phyloP scores from a whole-genome alignment of 2,113 vertebrate species.

The Leptosomus discolor region DNA sequence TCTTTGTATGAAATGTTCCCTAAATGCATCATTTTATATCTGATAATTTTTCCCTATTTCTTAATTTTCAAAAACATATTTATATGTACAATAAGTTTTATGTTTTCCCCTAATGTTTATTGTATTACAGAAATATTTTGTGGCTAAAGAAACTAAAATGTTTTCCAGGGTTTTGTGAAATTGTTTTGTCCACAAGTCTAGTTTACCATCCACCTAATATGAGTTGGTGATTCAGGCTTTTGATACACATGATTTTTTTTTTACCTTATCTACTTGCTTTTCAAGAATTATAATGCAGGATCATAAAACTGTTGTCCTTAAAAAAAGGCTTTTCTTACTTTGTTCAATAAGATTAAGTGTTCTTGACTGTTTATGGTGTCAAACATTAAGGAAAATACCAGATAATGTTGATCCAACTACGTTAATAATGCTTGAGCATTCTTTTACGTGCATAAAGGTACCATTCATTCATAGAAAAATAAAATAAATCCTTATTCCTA shows the following conservation, averaged over 20 bases:
- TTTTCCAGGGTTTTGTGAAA: background rate
- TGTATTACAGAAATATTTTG: background rate
- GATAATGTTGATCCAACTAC: background rate
- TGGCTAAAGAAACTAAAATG: background rate
- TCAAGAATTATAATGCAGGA: background rate
- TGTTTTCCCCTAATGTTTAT: background rate
- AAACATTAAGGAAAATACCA: background rate
- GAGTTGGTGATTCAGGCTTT: background rate
- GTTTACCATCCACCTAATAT: background rate
- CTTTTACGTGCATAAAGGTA: background rate
- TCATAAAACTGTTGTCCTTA: background rate
- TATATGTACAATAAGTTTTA: background rate
- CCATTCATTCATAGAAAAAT: background rate
- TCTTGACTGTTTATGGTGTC: background rate
- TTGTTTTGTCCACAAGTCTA: background rate
- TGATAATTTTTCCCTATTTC: background rate
- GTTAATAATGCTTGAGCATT: background rate
- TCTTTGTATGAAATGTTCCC: background rate
- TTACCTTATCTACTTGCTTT: background rate
- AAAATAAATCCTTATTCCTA: background rate
- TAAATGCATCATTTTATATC: background rate
- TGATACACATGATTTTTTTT: background rate
- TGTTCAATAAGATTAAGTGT: background rate
- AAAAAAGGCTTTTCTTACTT: background rate
- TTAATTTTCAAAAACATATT: background rate